A percentile compares a stretch with the other conserved stretches of the same genome.
Conservation (phyloP, 2,888 invertebrate species). For the Portevinia maculata region DNA sequence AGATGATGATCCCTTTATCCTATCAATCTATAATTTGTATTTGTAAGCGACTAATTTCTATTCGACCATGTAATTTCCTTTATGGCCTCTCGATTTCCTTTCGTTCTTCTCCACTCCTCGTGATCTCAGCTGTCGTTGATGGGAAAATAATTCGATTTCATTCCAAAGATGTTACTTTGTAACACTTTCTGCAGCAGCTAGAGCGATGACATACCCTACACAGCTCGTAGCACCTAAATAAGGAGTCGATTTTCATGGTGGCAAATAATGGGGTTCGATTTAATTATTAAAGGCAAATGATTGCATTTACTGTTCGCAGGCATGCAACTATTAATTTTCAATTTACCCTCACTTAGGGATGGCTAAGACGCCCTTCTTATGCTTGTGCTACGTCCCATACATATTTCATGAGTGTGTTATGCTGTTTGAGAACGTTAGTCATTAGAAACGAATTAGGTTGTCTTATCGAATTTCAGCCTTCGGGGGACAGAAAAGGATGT, state of each 20-base stretch:
- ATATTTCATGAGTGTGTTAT: neutral
- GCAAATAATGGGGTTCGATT: conserved; percentile 9
- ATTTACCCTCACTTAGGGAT: conserved; percentile 33
- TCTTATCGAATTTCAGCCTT: conserved; percentile 42
- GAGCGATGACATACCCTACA: neutral
- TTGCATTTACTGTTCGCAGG: conserved; percentile 24
- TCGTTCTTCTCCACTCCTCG: neutral
- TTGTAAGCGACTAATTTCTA: conserved; percentile 59
- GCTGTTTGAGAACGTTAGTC: conserved; percentile 41
- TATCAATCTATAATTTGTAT: conserved; percentile 55
- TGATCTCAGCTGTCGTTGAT: conserved; percentile 49
- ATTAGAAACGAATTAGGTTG: conserved; percentile 68
- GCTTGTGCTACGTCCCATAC: neutral
- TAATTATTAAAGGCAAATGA: conserved; percentile 48
- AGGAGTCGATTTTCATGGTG: too few relatives aligned
- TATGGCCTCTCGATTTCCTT: conserved; percentile 19
- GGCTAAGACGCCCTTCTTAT: neutral
- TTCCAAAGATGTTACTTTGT: conserved; percentile 45
- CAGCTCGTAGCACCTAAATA: conserved; percentile 1
- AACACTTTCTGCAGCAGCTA: neutral
- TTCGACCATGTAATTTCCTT: conserved; percentile 65
- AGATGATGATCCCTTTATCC: conserved; percentile 50
- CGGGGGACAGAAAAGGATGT: conserved; percentile 5
- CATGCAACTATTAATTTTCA: conserved; percentile 64
- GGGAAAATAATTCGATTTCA: conserved; percentile 71